A percentile compares a stretch with the other conserved stretches of the same genome.
phyloP scores from a whole-genome alignment of 2,113 vertebrate genomes.

The Cyanistes caeruleus region DNA sequence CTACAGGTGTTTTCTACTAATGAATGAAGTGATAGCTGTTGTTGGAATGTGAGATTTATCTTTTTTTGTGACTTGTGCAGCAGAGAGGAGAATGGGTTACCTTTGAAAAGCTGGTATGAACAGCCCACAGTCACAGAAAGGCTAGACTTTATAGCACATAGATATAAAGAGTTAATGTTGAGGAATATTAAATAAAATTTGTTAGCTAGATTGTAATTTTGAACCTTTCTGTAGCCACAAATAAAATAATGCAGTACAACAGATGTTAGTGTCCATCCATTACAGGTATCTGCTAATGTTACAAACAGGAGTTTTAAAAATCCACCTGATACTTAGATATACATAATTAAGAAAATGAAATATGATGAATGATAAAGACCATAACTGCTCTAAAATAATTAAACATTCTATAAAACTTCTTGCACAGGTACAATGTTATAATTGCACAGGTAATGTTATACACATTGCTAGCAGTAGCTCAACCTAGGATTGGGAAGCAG shows the following conservation, averaged over 20 bases:
- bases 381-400: neutral
- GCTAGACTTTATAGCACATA: neutral
- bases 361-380: neutral
- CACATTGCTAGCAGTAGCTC: neutral
- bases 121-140: neutral
- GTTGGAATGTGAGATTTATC: conserved; percentile 33
- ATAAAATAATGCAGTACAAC: neutral
- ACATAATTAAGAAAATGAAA: neutral
- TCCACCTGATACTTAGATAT: neutral
- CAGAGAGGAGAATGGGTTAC: neutral
- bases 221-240: neutral
- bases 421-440: no score
- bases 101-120: neutral
- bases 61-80: neutral
- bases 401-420: neutral
- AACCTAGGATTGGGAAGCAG: neutral
- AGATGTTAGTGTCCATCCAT: neutral
- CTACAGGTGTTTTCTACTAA: conserved; percentile 68
- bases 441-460: neutral
- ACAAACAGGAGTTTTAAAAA: neutral
- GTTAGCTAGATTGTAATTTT: neutral
- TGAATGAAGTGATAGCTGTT: conserved; percentile 44
- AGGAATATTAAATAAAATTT: neutral
- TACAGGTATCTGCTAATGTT: neutral
- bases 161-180: neutral